Percentiles rank a stretch among this genome's conserved stretches.
Conservation (phyloP, 64 coral and sea anemone genomes). For the Montipora sp. region DNA sequence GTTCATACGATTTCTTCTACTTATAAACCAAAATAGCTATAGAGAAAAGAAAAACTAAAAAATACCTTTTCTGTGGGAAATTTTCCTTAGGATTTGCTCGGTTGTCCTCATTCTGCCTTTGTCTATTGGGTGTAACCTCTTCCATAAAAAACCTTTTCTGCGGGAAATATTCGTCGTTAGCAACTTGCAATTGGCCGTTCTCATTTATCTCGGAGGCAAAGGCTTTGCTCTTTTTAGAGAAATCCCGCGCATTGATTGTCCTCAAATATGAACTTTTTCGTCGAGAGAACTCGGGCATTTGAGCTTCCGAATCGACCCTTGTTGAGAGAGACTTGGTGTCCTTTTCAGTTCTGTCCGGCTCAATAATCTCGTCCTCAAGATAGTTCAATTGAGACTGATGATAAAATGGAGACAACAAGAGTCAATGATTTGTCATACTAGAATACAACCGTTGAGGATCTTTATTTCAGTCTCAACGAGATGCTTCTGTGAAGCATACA, state of each 20-base stretch:
- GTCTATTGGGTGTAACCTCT: neutral
- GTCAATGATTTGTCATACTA: too few relatives aligned
- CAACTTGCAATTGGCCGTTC: neutral
- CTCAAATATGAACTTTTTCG: neutral
- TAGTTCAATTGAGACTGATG: neutral
- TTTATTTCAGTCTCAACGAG: too few relatives aligned
- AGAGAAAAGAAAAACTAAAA: neutral
- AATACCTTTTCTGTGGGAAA: conserved; percentile 18
- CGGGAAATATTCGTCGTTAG: too few relatives aligned
- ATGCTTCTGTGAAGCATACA: too few relatives aligned
- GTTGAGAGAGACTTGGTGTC: neutral
- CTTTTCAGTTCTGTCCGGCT: neutral
- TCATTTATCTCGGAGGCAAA: neutral
- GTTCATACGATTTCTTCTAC: too few relatives aligned
- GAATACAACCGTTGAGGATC: too few relatives aligned
- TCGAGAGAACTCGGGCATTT: neutral
- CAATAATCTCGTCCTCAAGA: neutral
- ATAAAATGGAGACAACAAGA: neutral
- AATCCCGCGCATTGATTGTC: neutral
- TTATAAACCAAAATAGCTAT: too few relatives aligned
- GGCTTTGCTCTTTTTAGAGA: neutral
- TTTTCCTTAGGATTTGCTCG: neutral
- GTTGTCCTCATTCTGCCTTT: neutral
- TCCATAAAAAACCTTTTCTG: neutral
- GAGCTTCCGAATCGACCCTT: neutral